phyloP scores from a whole-genome alignment of 2,888 invertebrate genomes.

The Xanthia togata region DNA sequence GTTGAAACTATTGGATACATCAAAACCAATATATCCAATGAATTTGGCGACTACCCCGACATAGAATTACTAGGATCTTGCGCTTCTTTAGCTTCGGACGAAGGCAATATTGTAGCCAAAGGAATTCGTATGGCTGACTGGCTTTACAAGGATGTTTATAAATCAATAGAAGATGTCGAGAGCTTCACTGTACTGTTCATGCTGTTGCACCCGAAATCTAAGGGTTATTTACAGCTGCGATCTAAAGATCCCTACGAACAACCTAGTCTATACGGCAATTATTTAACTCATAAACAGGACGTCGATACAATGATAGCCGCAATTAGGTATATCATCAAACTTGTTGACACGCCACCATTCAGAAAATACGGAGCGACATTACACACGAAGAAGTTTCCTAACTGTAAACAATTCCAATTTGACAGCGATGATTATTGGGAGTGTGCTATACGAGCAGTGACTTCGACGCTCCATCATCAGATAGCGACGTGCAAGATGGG shows the following conservation, averaged over 20 bases:
- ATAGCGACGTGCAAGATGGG: constrained; percentile 94
- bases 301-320: constrained; percentile 91
- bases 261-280: constrained; percentile 93
- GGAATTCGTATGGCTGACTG: constrained; percentile 83
- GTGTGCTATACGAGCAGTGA: constrained; percentile 91
- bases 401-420: constrained; percentile 88
- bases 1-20: constrained; percentile 91
- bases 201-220: constrained; percentile 91
- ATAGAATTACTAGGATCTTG: constrained; percentile 91
- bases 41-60: constrained; percentile 90
- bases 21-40: constrained; percentile 90
- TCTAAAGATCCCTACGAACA: constrained; percentile 92
- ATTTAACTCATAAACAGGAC: constrained; percentile 92
- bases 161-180: constrained; percentile 83
- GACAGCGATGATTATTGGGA: constrained; percentile 92
- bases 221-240: constrained; percentile 91
- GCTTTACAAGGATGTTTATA: constrained; percentile 83
- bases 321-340: constrained; percentile 88
- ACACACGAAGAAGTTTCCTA: constrained; percentile 88
- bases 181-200: constrained; percentile 89
- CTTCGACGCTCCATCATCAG: constrained; percentile 92
- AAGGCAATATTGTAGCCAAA: constrained; percentile 84
- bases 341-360: constrained; percentile 91
- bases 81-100: constrained; percentile 90
- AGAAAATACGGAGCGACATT: constrained; percentile 91